These are phyloP conservation scores for Dusona sp. DNA, from an alignment of 2,888 invertebrate species.

Conservation along the genomic window DNA sequence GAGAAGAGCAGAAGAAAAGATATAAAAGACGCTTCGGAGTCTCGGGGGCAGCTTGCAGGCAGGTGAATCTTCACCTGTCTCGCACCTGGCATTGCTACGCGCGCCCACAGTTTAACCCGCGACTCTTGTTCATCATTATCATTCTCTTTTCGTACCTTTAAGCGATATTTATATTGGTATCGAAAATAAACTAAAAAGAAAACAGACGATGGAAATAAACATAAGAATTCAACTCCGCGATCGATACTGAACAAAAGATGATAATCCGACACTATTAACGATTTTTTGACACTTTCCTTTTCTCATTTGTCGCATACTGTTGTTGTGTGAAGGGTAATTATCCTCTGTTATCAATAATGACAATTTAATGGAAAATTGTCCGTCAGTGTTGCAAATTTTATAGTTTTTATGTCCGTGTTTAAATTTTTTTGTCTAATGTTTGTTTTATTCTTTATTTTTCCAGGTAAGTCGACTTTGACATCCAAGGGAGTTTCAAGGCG, in stretches of 20 bases:
- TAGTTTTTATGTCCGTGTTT: no score
- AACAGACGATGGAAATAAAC: not conserved
- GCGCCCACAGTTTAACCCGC: constrained; percentile 40
- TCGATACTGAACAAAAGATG: not conserved
- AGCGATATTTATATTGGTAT: not conserved
- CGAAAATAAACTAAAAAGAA: not conserved
- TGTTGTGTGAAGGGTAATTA: no score
- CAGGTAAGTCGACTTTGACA: constrained; percentile 54
- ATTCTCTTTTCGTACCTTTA: constrained; percentile 8
- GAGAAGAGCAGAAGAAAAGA: constrained; percentile 64
- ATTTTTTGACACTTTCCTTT: not conserved
- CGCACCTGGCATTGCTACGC: constrained; percentile 77
- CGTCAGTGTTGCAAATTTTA: no score
- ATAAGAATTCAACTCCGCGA: not conserved
- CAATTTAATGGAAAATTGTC: no score
- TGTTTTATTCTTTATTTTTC: constrained; percentile 29
- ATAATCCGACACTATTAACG: no score
- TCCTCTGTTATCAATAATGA: no score
- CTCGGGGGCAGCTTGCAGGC: constrained; percentile 79
- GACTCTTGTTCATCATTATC: constrained; percentile 22
- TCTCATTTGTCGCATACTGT: not conserved
- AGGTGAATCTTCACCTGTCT: constrained; percentile 82
- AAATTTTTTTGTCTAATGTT: not conserved
- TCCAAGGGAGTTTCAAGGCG: not conserved
- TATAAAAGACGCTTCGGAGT: constrained; percentile 20